phyloP scores from a whole-genome alignment of 1,140 invertebrate genomes.

The Drosophila varians region DNA sequence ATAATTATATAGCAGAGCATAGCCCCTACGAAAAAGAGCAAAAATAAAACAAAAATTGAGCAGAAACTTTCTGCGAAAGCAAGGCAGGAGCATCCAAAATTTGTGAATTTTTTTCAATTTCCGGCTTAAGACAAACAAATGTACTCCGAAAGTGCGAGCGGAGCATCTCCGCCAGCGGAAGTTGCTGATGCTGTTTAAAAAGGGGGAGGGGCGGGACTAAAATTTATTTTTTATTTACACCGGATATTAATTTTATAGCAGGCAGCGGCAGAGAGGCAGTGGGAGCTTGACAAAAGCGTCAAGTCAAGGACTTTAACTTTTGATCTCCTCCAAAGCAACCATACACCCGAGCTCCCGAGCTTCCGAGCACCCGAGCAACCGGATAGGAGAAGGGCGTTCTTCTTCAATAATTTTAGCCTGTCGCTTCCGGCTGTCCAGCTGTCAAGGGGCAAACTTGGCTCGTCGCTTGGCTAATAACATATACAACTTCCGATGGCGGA shows the following conservation, averaged over 20 bases:
- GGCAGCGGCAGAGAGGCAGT: conserved; percentile 46
- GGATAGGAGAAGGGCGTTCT: too few relatives aligned
- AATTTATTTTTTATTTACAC: conserved; percentile 77
- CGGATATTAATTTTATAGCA: conserved; percentile 81
- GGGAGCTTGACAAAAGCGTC: conserved; percentile 65
- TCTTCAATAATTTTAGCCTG: conserved; percentile 70
- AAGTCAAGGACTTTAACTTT: conserved; percentile 54
- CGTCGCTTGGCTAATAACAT: conserved; percentile 73
- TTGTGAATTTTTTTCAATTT: conserved; percentile 74
- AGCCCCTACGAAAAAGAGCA: conserved; percentile 11
- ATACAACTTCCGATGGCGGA: conserved; percentile 72
- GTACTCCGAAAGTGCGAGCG: conserved; percentile 54
- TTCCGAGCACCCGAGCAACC: too few relatives aligned
- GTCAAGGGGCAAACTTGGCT: conserved; percentile 57
- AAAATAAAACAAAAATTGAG: conserved; percentile 35
- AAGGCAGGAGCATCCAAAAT: conserved; percentile 49
- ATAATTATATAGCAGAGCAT: conserved; percentile 50
- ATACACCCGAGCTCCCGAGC: too few relatives aligned
- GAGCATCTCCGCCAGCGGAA: conserved; percentile 56
- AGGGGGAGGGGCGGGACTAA: conserved; percentile 10
- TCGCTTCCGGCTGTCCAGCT: conserved; percentile 71
- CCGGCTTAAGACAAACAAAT: conserved; percentile 81
- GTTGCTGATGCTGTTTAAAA: conserved; percentile 72
- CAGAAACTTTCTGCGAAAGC: conserved; percentile 59
- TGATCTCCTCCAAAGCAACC: conserved; percentile 60